Evolutionary conservation across 2,888 invertebrate genomes (phyloP).

Genomic region (Psococerastis gibbosa): DNA sequence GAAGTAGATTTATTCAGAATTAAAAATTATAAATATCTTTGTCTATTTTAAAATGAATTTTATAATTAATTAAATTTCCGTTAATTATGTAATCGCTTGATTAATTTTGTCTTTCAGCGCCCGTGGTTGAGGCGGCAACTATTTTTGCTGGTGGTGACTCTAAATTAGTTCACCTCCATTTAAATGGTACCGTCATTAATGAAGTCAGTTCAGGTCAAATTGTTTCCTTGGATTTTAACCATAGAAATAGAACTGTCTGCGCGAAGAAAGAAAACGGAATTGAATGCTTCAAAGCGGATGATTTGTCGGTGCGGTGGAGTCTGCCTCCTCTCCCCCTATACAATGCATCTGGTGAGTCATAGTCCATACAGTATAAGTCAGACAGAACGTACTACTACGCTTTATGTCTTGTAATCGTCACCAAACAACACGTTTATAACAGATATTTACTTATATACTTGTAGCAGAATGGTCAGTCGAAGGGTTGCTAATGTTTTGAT

Average conservation of each 20-base stretch:
- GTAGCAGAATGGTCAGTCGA: too few species aligned
- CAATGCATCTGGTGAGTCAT: not conserved
- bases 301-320: not conserved
- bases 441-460: too few species aligned
- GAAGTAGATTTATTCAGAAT: too few species aligned
- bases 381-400: too few species aligned
- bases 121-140: not conserved
- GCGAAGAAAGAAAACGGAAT: not conserved
- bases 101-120: not conserved
- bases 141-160: not conserved
- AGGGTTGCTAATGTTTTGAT: too few species aligned
- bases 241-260: not conserved
- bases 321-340: not conserved
- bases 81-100: not conserved
- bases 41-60: too few species aligned
- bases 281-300: constrained; percentile 1
- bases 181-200: not conserved
- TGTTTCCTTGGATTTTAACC: not conserved
- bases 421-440: too few species aligned
- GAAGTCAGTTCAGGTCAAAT: too few species aligned
- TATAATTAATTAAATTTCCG: too few species aligned
- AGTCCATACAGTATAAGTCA: too few species aligned
- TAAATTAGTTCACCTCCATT: not conserved
- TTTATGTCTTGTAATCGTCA: too few species aligned
- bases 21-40: too few species aligned